phyloP scores from a whole-genome alignment of 2,888 invertebrate genomes.

The Mystacides longicornis region DNA sequence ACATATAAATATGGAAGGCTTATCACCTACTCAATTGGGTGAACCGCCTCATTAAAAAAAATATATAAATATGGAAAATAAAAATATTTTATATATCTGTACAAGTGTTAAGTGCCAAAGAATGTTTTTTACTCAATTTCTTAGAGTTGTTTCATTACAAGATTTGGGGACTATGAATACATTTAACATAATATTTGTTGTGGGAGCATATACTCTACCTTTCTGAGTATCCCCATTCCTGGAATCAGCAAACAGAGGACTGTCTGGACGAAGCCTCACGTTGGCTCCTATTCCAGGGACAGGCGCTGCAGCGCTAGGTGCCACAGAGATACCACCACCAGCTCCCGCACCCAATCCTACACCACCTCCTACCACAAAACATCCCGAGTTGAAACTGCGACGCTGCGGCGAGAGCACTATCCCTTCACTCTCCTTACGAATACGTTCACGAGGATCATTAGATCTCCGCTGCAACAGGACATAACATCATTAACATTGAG shows the following conservation, averaged over 20 bases:
- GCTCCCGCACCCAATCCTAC: constrained; percentile 26
- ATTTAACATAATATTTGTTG: too few species aligned
- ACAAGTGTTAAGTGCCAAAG: too few species aligned
- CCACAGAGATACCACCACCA: constrained; percentile 31
- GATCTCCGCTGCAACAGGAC: constrained; percentile 44
- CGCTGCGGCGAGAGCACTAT: constrained; percentile 82
- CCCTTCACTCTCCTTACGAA: constrained; percentile 75
- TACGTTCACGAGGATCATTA: constrained; percentile 64
- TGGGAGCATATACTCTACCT: too few species aligned
- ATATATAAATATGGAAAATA: too few species aligned
- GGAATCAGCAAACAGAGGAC: constrained; percentile 21
- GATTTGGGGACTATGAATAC: too few species aligned
- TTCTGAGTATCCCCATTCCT: constrained; percentile 12
- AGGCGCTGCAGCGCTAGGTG: neutral
- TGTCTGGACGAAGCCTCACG: constrained; percentile 28
- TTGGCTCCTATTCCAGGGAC: constrained; percentile 9
- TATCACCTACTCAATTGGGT: too few species aligned
- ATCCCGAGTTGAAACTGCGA: constrained; percentile 79
- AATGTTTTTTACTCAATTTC: too few species aligned
- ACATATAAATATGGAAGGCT: too few species aligned
- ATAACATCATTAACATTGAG: too few species aligned
- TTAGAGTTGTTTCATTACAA: too few species aligned
- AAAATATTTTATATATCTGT: too few species aligned
- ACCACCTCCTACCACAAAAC: constrained; percentile 60
- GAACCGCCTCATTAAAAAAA: too few species aligned